These are phyloP conservation scores for Notiomystis cincta DNA, from an alignment of 2,113 vertebrate species.

Conservation along the genomic window DNA sequence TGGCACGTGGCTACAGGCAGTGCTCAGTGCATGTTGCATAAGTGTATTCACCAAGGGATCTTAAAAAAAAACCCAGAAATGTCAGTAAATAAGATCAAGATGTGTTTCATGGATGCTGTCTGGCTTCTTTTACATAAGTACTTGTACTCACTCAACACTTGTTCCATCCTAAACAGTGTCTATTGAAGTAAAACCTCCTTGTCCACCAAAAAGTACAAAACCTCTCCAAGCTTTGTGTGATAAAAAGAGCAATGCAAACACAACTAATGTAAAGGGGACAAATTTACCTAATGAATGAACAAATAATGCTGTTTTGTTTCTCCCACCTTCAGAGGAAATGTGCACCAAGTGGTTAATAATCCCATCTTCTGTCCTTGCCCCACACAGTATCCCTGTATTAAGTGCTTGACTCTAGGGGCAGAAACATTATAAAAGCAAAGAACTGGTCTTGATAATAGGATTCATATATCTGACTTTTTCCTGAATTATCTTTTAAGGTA, in stretches of 20 bases:
- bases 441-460: neutral
- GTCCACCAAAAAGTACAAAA: neutral
- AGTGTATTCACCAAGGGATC: neutral
- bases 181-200: neutral
- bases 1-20: neutral
- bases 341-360: neutral
- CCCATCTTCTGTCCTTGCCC: neutral
- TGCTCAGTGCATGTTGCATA: fast-evolving
- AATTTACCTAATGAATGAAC: neutral
- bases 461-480: neutral
- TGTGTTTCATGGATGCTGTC: neutral
- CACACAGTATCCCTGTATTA: neutral
- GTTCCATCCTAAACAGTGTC: neutral
- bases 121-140: neutral
- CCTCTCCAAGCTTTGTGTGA: fast-evolving
- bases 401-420: neutral
- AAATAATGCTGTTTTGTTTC: neutral
- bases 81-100: neutral
- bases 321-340: neutral
- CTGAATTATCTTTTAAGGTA: neutral
- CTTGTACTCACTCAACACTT: neutral
- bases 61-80: neutral
- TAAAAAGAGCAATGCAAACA: neutral
- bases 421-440: neutral
- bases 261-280: neutral